Conservation (phyloP, 2,113 vertebrate genomes). For the Chaenogobius annularis region DNA sequence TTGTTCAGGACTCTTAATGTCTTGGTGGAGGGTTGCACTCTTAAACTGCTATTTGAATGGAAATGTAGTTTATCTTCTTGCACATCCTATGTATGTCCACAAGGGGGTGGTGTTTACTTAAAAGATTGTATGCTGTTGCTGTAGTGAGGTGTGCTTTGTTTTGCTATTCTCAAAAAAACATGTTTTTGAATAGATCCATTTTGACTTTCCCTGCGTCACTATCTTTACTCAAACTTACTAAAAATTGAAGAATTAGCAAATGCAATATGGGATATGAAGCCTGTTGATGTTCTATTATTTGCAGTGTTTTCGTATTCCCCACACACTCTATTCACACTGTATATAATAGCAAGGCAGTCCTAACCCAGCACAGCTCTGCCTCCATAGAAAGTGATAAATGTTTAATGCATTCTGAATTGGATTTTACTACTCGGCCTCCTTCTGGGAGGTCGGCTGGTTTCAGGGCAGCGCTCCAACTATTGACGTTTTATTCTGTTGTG, state of each 20-base stretch:
- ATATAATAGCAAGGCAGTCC: constrained; percentile 22
- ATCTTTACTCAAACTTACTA: background rate
- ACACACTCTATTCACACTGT: constrained; percentile 16
- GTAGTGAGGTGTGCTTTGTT: background rate
- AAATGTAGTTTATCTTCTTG: constrained; percentile 1
- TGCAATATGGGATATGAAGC: background rate
- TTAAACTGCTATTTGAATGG: background rate
- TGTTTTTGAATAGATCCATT: background rate
- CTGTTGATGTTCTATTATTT: constrained; percentile 9
- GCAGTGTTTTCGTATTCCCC: constrained; percentile 36
- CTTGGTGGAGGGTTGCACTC: background rate
- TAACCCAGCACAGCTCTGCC: constrained; percentile 12
- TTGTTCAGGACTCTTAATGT: background rate
- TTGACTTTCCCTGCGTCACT: background rate
- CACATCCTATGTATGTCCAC: constrained; percentile 41
- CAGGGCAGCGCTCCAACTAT: constrained; percentile 16
- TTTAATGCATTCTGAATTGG: constrained; percentile 65
- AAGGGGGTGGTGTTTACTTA: constrained; percentile 47
- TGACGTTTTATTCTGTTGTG: constrained; percentile 12
- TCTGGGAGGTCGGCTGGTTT: constrained; percentile 23
- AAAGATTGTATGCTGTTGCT: background rate
- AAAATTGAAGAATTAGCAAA: constrained; percentile 3
- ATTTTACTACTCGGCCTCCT: constrained; percentile 38
- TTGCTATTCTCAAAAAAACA: background rate
- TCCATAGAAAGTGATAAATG: constrained; percentile 47